phyloP scores from a whole-genome alignment of 2,113 vertebrate species.

The Zosterops japonicus region DNA sequence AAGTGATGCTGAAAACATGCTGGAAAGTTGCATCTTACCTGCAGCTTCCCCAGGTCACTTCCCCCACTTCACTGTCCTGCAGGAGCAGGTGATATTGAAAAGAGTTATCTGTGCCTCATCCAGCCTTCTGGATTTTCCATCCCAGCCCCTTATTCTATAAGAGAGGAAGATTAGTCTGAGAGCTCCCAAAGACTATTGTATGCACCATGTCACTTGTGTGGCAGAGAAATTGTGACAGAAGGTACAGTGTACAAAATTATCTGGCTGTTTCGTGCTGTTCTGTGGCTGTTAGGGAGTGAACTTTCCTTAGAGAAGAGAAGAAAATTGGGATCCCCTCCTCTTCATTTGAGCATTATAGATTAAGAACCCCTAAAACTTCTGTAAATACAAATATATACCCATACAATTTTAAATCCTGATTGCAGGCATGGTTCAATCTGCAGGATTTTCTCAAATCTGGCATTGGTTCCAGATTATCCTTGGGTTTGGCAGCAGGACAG shows the following conservation, averaged over 20 bases:
- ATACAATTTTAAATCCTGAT: background rate
- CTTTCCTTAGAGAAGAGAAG: background rate
- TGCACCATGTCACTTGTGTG: too few relatives aligned
- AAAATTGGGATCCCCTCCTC: background rate
- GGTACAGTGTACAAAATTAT: background rate
- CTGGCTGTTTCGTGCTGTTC: background rate
- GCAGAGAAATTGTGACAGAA: background rate
- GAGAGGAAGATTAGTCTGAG: background rate
- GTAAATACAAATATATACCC: background rate
- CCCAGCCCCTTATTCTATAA: background rate
- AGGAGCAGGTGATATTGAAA: background rate
- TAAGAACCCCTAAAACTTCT: background rate
- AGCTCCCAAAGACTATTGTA: background rate
- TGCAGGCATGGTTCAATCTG: fast-evolving
- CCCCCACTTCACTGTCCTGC: background rate
- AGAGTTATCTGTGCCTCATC: background rate
- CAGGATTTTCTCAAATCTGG: background rate
- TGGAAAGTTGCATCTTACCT: background rate
- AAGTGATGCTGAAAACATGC: background rate
- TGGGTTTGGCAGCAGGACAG: background rate
- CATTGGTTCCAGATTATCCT: background rate
- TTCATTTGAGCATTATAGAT: background rate
- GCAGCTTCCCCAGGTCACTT: background rate
- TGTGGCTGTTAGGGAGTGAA: background rate
- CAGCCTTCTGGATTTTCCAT: background rate